A percentile compares a stretch with the other conserved stretches of the same genome.
Evolutionary conservation across 2,797 vertebrate species (phyloP).

Genomic region (Corythornis leucogaster): DNA sequence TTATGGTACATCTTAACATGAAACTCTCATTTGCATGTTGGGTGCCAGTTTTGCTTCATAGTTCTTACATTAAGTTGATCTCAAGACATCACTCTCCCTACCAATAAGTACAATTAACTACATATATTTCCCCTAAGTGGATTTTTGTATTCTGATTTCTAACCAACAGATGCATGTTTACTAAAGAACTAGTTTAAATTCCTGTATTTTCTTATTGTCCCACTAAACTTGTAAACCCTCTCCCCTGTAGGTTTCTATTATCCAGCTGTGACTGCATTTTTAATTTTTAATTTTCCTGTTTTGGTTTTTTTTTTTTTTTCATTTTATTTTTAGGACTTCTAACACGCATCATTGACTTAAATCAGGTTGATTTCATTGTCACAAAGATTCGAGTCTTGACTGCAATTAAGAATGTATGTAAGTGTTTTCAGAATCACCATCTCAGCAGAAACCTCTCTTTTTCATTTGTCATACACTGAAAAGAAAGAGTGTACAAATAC

Average conservation of each 20-base stretch:
- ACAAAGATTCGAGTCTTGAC: neutral
- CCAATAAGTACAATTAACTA: constrained; percentile 49
- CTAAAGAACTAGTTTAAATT: neutral
- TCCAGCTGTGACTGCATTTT: neutral
- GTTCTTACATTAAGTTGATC: constrained; percentile 65
- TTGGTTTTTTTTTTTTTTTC: neutral
- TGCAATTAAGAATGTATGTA: neutral
- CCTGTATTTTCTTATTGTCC: neutral
- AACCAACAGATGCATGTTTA: neutral
- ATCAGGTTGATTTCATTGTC: neutral
- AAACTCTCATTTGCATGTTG: constrained; percentile 44
- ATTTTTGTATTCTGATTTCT: constrained; percentile 1
- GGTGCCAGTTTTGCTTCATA: constrained; percentile 60
- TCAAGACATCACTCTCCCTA: constrained; percentile 51
- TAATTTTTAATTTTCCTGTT: no score
- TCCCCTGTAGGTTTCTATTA: neutral
- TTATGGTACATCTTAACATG: constrained; percentile 58
- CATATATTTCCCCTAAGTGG: constrained; percentile 41
- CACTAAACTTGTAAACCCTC: neutral
- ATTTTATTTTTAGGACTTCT: neutral
- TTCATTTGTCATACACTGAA: neutral
- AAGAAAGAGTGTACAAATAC: neutral
- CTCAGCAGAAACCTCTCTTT: neutral
- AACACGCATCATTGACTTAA: neutral
- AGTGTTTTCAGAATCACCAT: neutral